Conservation (phyloP, 2,888 invertebrate species). For the Micoletzkya japonica region DNA sequence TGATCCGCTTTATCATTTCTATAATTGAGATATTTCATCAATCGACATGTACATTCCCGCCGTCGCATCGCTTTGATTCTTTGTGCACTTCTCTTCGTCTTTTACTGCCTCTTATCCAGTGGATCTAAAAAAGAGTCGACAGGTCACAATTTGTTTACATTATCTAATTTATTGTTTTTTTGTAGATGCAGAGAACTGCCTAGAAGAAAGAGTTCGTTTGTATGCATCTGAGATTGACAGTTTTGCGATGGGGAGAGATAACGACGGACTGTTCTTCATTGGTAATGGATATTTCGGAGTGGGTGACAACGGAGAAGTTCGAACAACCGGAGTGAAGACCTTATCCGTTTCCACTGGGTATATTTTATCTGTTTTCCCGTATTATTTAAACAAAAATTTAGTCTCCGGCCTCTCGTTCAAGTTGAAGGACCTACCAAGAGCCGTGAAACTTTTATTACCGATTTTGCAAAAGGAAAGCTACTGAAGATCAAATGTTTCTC, state of each 20-base stretch:
- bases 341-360: conserved; percentile 6
- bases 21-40: background rate
- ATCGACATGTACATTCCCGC: background rate
- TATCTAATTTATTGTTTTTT: background rate
- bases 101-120: conserved; percentile 1
- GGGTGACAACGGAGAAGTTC: conserved; percentile 40
- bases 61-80: background rate
- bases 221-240: conserved; percentile 30
- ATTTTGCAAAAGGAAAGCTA: conserved; percentile 11
- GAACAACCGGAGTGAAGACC: background rate
- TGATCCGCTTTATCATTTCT: background rate
- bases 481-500: background rate
- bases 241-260: conserved; percentile 35
- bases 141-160: background rate
- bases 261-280: conserved; percentile 46
- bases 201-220: background rate
- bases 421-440: background rate
- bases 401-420: conserved; percentile 16
- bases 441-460: background rate
- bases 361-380: background rate
- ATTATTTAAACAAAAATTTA: background rate
- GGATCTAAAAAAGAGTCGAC: background rate
- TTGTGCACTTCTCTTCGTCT: conserved; percentile 11
- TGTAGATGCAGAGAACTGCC: conserved; percentile 9
- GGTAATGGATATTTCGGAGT: conserved; percentile 57